phyloP scores from a whole-genome alignment of 92 coral and sea anemone genomes.

The Bergia puertoricense region DNA sequence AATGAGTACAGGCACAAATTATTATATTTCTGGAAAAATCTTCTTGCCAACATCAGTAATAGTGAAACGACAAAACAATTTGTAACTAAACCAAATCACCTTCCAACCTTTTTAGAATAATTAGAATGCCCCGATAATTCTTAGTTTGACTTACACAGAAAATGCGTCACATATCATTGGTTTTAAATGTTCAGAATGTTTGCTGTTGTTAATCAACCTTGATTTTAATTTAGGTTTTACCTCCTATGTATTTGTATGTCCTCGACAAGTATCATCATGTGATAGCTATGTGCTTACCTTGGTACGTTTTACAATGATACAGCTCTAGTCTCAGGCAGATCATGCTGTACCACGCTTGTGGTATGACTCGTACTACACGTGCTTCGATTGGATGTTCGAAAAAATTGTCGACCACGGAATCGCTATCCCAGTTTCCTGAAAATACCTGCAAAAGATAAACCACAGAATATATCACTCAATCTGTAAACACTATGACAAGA shows the following conservation, averaged over 20 bases:
- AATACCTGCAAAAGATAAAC: conserved; percentile 55
- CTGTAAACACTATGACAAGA: not conserved
- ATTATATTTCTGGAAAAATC: too few species aligned
- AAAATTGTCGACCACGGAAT: conserved; percentile 66
- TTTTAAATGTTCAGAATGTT: not conserved
- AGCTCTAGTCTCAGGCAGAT: conserved; percentile 91
- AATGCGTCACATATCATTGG: too few species aligned
- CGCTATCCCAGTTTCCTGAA: conserved; percentile 89
- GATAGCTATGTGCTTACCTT: conserved; percentile 58
- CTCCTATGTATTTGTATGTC: not conserved
- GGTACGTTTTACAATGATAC: conserved; percentile 83
- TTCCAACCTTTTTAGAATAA: too few species aligned
- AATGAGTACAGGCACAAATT: too few species aligned
- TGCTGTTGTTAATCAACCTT: not conserved
- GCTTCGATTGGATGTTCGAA: conserved; percentile 69
- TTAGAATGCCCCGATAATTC: too few species aligned
- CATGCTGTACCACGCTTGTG: conserved; percentile 70
- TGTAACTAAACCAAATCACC: too few species aligned
- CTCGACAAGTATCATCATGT: not conserved
- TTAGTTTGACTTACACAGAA: too few species aligned
- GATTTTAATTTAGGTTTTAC: not conserved
- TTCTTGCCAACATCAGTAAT: too few species aligned
- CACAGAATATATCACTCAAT: not conserved
- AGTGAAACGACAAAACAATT: too few species aligned
- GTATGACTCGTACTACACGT: conserved; percentile 83